These are phyloP conservation scores for Ypsolopha sequella DNA, from an alignment of 2,888 invertebrate genomes.

Conservation along the genomic window DNA sequence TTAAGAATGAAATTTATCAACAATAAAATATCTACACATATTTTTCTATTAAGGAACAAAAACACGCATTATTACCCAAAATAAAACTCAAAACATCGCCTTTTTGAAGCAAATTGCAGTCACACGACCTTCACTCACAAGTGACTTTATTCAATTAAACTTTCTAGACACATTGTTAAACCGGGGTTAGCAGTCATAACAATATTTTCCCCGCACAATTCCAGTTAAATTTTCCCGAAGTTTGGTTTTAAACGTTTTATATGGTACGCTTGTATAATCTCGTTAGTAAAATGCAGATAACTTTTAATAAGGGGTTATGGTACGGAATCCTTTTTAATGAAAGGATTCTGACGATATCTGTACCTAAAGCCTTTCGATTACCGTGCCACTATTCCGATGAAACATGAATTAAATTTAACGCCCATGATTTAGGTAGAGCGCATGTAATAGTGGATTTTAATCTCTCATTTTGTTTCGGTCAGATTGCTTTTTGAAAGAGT, in stretches of 20 bases:
- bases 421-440: background rate
- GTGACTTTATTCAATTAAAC: background rate
- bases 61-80: too few species aligned
- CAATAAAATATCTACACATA: too few species aligned
- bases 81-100: background rate
- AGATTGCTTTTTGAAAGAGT: background rate
- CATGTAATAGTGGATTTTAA: background rate
- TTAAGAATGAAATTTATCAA: too few species aligned
- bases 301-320: slow-evolving; percentile 12
- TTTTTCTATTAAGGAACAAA: too few species aligned
- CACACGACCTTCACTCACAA: background rate
- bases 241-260: background rate
- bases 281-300: slow-evolving; percentile 7
- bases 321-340: slow-evolving; percentile 32
- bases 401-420: slow-evolving; percentile 27
- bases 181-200: background rate
- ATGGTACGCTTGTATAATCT: background rate
- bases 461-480: background rate
- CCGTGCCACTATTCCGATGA: slow-evolving; percentile 24
- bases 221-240: background rate
- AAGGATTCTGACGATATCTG: slow-evolving; percentile 33
- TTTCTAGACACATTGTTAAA: slow-evolving; percentile 3
- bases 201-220: background rate
- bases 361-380: slow-evolving; percentile 25
- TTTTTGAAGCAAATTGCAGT: background rate